Percentiles rank a stretch among this genome's conserved stretches.
These are phyloP conservation scores for Delichon dasypus DNA, from an alignment of 2,797 vertebrate species.

Conservation along the genomic window DNA sequence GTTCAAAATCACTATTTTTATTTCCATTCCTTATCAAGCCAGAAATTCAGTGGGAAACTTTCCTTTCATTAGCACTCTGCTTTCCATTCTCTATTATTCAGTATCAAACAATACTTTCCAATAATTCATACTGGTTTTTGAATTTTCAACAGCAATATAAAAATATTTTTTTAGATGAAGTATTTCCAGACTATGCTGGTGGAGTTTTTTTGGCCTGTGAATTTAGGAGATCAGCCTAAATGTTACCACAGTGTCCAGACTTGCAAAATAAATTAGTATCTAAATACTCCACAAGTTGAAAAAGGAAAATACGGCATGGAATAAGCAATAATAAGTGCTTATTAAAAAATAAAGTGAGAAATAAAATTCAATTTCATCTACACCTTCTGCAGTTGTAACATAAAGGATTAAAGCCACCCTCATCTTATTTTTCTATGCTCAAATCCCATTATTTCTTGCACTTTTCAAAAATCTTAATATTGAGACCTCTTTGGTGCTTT, in stretches of 20 bases:
- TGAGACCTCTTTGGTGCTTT: background rate
- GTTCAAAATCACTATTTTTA: background rate
- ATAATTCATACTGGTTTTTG: background rate
- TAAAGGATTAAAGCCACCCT: background rate
- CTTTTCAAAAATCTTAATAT: background rate
- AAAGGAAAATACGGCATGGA: background rate
- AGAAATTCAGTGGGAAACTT: conserved; percentile 8
- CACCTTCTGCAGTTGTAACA: background rate
- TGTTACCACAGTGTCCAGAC: background rate
- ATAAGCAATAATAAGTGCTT: background rate
- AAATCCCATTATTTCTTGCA: background rate
- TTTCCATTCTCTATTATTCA: background rate
- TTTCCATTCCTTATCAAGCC: background rate
- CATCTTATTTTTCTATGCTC: background rate
- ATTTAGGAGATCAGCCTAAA: background rate
- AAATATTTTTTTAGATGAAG: background rate
- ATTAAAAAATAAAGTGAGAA: background rate
- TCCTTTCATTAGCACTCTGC: background rate
- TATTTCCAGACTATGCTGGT: background rate
- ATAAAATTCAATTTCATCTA: background rate
- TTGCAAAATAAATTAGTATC: background rate
- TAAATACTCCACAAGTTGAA: background rate
- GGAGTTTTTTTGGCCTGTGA: background rate
- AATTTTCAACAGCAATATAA: background rate
- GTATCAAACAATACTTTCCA: background rate